Evolutionary conservation across 2,888 invertebrate species (phyloP).

Genomic region (Dorcus parallelipipedus): DNA sequence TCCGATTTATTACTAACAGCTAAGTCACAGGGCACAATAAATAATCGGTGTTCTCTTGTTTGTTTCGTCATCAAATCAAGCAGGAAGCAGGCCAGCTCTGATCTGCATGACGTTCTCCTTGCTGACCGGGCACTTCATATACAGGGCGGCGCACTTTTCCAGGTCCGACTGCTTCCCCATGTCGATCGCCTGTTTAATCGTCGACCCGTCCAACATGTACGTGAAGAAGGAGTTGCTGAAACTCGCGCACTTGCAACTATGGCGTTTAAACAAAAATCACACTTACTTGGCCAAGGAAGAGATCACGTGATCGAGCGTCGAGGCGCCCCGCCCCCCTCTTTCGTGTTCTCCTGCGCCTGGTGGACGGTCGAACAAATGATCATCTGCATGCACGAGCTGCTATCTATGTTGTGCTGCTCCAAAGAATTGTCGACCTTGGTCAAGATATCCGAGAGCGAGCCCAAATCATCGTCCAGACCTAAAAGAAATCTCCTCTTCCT

Average conservation of each 20-base stretch:
- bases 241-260: conserved; percentile 22
- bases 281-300: conserved; percentile 61
- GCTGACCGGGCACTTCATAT: conserved; percentile 66
- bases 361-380: conserved; percentile 70
- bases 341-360: conserved; percentile 63
- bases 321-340: conserved; percentile 60
- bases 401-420: conserved; percentile 68
- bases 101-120: conserved; percentile 65
- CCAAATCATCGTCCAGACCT: conserved; percentile 45
- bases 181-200: conserved; percentile 66
- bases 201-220: conserved; percentile 68
- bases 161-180: conserved; percentile 56
- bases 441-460: conserved; percentile 62
- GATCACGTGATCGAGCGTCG: conserved; percentile 62
- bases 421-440: conserved; percentile 64
- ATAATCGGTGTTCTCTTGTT: not conserved
- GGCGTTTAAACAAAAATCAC: not conserved
- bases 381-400: conserved; percentile 67
- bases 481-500: conserved; percentile 11
- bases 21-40: no score
- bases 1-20: no score
- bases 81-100: conserved; percentile 64
- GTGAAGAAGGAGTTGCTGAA: conserved; percentile 66
- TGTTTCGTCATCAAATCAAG: conserved; percentile 30
- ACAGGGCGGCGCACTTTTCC: conserved; percentile 58